Conservation (phyloP, 2,888 invertebrate species). For the Clistopyga incitator region DNA sequence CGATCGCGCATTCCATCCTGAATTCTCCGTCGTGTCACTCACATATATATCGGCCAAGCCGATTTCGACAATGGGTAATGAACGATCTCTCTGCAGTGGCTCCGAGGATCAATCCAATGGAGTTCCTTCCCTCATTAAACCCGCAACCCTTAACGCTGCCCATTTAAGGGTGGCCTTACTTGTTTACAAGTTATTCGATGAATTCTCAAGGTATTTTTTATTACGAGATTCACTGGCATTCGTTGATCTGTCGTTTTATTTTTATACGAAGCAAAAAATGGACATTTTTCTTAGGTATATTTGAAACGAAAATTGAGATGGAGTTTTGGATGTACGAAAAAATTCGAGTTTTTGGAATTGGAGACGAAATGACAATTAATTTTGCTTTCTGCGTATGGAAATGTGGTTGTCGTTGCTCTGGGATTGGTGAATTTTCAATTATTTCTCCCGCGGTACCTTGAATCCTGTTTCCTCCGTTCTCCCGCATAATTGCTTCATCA, state of each 20-base stretch:
- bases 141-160: background rate
- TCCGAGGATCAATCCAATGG: background rate
- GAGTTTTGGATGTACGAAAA: too few relatives aligned
- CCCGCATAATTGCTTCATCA: background rate
- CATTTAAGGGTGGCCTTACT: too few relatives aligned
- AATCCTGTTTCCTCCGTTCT: conserved; percentile 7
- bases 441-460: background rate
- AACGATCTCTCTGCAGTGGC: conserved; percentile 2
- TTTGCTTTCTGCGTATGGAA: too few relatives aligned
- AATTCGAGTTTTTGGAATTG: too few relatives aligned
- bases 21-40: conserved; percentile 44
- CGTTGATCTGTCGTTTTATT: too few relatives aligned
- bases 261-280: too few relatives aligned
- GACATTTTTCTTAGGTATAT: too few relatives aligned
- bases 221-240: background rate
- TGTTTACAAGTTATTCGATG: too few relatives aligned
- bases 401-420: too few relatives aligned
- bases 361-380: too few relatives aligned
- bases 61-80: conserved; percentile 24
- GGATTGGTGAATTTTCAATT: background rate
- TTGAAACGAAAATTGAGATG: too few relatives aligned
- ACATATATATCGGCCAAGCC: background rate
- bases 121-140: background rate
- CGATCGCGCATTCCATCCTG: conserved; percentile 55
- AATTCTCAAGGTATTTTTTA: background rate